Evolutionary conservation across 2,113 vertebrate genomes (phyloP).

Genomic region (Peromyscus leucopus): DNA sequence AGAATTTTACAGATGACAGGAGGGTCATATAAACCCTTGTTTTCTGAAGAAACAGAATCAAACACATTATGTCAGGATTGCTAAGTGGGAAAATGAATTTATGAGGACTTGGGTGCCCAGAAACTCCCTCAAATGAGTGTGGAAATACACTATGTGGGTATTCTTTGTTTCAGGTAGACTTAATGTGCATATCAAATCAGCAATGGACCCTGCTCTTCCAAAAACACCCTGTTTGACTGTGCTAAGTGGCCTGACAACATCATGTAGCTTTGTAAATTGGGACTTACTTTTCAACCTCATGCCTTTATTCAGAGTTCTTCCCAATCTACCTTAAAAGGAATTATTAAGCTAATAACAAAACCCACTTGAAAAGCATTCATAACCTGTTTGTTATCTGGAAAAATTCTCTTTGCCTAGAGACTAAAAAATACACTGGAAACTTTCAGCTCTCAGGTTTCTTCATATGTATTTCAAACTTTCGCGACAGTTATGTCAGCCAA

Average conservation of each 20-base stretch:
- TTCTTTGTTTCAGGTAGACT: background rate
- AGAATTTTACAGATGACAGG: background rate
- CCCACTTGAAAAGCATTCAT: background rate
- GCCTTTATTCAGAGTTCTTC: background rate
- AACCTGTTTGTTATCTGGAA: background rate
- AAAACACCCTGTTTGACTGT: background rate
- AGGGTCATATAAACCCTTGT: background rate
- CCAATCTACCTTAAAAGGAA: background rate
- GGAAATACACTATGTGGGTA: background rate
- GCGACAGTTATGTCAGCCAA: background rate
- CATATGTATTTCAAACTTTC: background rate
- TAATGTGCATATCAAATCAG: background rate
- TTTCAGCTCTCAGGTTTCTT: background rate
- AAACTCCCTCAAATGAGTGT: background rate
- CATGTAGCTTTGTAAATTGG: background rate
- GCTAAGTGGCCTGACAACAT: background rate
- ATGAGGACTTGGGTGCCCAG: background rate
- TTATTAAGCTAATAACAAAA: constrained; percentile 12
- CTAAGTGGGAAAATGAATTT: background rate
- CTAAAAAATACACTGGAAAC: background rate
- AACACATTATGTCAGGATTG: background rate
- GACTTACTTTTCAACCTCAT: background rate
- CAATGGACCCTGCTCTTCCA: background rate
- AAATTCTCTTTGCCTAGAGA: background rate
- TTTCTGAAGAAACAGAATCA: background rate